Evolutionary conservation across 2,113 vertebrate genomes (phyloP), one percentile per base, ranked within the genome.

Genomic region (Pandion haliaetus): DNA sequence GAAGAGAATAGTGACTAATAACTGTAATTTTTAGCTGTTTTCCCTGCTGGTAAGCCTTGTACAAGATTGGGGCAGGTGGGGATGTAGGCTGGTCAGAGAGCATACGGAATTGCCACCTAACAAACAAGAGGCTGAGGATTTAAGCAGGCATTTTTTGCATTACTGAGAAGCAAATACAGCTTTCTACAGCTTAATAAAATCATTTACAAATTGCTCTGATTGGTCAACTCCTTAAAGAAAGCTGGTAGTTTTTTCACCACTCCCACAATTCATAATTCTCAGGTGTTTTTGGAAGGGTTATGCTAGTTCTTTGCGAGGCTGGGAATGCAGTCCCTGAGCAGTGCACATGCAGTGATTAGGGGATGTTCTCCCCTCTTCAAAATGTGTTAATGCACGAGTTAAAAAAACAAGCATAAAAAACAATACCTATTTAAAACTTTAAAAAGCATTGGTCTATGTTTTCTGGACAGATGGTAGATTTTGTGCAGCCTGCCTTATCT

Each of bases 1-100:
- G 93, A 77, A 96, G 72, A 87, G 65, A 94, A 81, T 44, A 67
- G 83, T 89, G 95, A 87, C 67, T 72, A 83, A 96, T 80, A 97
- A 86, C 71, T 67, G 82, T 69, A 82, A 52, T 74, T 90, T 93
- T 88, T 49, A 71, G 55, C 59, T 82, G 57, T 78, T 66, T 95
- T 93, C 50, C 54, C 61, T 59, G 50, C 78, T 80, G 73, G 38
- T 82, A 82, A 79, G 38, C 84, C 36, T 83, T 19, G 28, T 23
- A 38, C 5, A 61, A 58, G 61, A 23, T 2, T 9, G 80, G 92
- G 94, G 78, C 83, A 94, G 77, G 92, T 81, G 91, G 44, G 61
- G 84, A 14, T 65, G 40, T 36, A 63, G 82, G 84, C 21, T 78
- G 90, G 72, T 18, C 80, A 59, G 90, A 72, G 81, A n/a, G 31